Evolutionary conservation across 2,888 invertebrate genomes (phyloP).

Genomic region (Strigamia transsilvanica): DNA sequence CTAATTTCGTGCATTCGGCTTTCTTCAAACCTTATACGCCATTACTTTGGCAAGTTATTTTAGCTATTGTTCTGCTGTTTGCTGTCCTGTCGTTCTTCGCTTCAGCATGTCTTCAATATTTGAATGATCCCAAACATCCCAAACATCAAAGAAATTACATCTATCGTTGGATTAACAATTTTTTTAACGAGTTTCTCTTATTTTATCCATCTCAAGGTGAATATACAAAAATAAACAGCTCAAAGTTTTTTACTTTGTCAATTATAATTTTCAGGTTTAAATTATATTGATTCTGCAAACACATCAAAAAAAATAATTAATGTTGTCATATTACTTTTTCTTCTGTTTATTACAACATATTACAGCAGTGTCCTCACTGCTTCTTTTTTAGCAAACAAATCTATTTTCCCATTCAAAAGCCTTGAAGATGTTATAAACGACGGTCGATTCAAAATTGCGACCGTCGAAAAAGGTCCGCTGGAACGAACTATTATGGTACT

Average conservation of each 20-base stretch:
- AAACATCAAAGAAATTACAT: too few relatives aligned
- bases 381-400: not conserved
- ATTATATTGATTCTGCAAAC: not conserved
- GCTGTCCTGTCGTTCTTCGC: not conserved
- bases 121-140: not conserved
- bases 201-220: not conserved
- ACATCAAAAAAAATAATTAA: not conserved
- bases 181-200: not conserved
- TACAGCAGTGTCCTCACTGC: not conserved
- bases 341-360: not conserved
- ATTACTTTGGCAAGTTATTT: not conserved
- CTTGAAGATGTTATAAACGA: not conserved
- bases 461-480: not conserved
- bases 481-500: not conserved
- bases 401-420: conserved; percentile 1
- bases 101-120: not conserved
- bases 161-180: not conserved
- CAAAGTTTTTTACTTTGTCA: too few relatives aligned
- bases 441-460: not conserved
- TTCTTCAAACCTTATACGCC: conserved; percentile 3
- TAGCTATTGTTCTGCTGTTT: not conserved
- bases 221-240: too few relatives aligned
- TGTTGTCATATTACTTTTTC: not conserved
- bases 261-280: not conserved
- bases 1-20: not conserved